Evolutionary conservation across 2,797 vertebrate species (phyloP).

Genomic region (Ispidina lecontei): DNA sequence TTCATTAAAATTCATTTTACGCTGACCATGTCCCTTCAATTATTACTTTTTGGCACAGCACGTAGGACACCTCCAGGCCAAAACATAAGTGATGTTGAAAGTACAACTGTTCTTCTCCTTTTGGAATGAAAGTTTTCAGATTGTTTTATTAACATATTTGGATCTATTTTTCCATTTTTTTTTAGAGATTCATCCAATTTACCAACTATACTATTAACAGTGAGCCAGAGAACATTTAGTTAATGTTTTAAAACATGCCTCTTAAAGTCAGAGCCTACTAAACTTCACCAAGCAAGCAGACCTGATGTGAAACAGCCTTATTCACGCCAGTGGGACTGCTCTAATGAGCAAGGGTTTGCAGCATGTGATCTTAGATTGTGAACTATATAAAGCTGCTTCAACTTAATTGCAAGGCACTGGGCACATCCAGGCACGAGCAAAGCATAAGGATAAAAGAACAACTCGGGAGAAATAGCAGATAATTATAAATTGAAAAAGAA

Average conservation of each 20-base stretch:
- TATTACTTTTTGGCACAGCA: slow-evolving; percentile 25
- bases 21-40: slow-evolving; percentile 12
- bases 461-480: slow-evolving; percentile 1
- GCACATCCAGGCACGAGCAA: slow-evolving; percentile 29
- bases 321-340: neutral
- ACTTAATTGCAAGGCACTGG: slow-evolving; percentile 55
- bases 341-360: slow-evolving; percentile 35
- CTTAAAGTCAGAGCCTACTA: slow-evolving; percentile 11
- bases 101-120: slow-evolving; percentile 15
- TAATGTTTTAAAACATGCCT: neutral
- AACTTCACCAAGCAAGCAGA: neutral
- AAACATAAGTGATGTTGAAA: slow-evolving; percentile 28
- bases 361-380: neutral
- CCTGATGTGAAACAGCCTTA: neutral
- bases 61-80: slow-evolving; percentile 22
- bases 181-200: neutral
- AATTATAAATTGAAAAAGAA: slow-evolving; percentile 51
- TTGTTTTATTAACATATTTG: slow-evolving; percentile 25
- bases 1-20: neutral
- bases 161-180: neutral
- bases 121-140: slow-evolving; percentile 36
- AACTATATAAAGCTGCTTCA: neutral
- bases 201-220: neutral
- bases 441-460: slow-evolving; percentile 27
- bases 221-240: slow-evolving; percentile 30